Evolutionary conservation across 30 jellyfish, hydroid and myxozoan species (phyloP).

Genomic region (Hydractinia symbiolongicarpus): DNA sequence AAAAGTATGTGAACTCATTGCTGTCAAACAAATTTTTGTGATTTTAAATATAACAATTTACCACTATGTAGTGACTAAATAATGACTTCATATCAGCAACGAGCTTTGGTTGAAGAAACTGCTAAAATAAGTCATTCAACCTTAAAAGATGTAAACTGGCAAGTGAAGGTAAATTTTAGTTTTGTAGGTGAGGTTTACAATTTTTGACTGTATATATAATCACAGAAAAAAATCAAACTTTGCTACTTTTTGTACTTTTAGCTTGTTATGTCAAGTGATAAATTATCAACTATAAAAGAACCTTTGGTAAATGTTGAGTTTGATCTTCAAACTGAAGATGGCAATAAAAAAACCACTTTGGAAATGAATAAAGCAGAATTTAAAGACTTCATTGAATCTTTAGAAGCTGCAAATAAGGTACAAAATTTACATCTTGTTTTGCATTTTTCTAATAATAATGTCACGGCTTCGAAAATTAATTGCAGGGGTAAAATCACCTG

Average conservation of each 20-base stretch:
- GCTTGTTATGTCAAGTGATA: constrained; percentile 89
- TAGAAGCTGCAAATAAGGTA: constrained; percentile 93
- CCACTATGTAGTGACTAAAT: too few species aligned
- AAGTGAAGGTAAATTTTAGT: neutral
- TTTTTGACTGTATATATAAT: neutral
- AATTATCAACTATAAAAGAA: constrained; percentile 58
- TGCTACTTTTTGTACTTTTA: constrained; percentile 29
- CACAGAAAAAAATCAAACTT: too few species aligned
- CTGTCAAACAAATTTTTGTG: too few species aligned
- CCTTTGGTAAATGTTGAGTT: constrained; percentile 61
- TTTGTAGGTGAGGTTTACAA: neutral
- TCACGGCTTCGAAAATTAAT: too few species aligned
- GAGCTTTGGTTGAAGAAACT: neutral
- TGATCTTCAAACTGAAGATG: constrained; percentile 48
- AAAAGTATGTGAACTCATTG: too few species aligned
- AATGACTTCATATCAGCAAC: too few species aligned
- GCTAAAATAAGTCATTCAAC: neutral
- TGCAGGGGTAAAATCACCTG: too few species aligned
- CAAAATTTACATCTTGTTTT: neutral
- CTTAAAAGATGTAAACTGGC: constrained; percentile 11
- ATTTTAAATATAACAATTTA: too few species aligned
- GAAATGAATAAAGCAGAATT: constrained; percentile 71
- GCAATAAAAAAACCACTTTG: constrained; percentile 30
- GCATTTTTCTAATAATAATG: too few species aligned
- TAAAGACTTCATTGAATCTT: constrained; percentile 43